Evolutionary conservation across 2,888 invertebrate species (phyloP).

Genomic region (Raillietiella orientalis): DNA sequence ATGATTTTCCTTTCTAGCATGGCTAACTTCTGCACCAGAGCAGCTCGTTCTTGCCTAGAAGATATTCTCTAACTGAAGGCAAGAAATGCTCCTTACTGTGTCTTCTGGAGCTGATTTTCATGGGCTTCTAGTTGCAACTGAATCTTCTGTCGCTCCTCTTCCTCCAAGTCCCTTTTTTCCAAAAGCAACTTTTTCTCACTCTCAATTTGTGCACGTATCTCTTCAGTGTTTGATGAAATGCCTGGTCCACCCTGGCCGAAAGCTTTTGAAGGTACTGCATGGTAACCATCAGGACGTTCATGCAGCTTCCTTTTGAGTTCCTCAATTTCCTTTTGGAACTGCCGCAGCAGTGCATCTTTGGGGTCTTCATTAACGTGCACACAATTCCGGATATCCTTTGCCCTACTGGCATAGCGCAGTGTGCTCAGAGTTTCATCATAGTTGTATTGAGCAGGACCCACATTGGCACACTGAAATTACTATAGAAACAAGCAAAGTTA

Average conservation of each 20-base stretch:
- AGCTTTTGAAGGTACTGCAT: no score
- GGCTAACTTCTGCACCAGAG: constrained; percentile 47
- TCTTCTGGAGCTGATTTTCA: constrained; percentile 36
- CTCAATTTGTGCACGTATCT: constrained; percentile 12
- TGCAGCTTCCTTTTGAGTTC: constrained; percentile 56
- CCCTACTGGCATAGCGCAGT: constrained; percentile 77
- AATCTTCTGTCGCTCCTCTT: constrained; percentile 26
- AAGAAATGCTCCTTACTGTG: constrained; percentile 19
- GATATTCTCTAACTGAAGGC: background rate
- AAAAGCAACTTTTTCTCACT: constrained; percentile 14
- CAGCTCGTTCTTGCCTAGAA: constrained; percentile 9
- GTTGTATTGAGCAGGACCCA: constrained; percentile 85
- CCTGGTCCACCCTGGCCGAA: no score
- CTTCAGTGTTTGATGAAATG: constrained; percentile 4
- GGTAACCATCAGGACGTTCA: constrained; percentile 15
- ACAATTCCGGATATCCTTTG: constrained; percentile 86
- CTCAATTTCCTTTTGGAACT: constrained; percentile 88
- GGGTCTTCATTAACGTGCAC: constrained; percentile 91
- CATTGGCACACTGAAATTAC: constrained; percentile 49
- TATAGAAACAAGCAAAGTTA: constrained; percentile 2
- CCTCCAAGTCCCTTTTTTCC: constrained; percentile 17
- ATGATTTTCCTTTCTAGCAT: constrained; percentile 80
- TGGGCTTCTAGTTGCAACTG: constrained; percentile 24
- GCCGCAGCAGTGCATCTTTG: constrained; percentile 71
- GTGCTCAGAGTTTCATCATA: constrained; percentile 94